Conservation (phyloP, 2,113 vertebrate genomes). For the Notechis scutatus region DNA sequence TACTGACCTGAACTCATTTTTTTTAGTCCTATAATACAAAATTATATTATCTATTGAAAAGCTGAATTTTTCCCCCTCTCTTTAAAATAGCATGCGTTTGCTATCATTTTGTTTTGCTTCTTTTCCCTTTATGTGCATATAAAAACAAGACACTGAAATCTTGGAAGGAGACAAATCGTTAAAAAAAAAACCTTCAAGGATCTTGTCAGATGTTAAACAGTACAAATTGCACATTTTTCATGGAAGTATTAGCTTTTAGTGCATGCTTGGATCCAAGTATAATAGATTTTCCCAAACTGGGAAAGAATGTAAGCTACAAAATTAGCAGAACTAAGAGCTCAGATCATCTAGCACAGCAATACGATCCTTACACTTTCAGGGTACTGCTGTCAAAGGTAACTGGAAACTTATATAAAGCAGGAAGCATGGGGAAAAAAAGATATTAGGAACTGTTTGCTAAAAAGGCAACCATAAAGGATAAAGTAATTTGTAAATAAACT, state of each 20-base stretch:
- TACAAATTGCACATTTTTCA: conserved; percentile 77
- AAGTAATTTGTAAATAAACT: conserved; percentile 44
- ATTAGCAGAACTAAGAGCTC: conserved; percentile 74
- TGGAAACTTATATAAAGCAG: conserved; percentile 55
- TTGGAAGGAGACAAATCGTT: conserved; percentile 70
- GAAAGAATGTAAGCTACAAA: conserved; percentile 74
- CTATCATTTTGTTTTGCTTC: conserved; percentile 60
- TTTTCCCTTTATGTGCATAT: conserved; percentile 41
- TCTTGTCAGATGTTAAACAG: conserved; percentile 74
- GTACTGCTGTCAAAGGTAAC: conserved; percentile 57
- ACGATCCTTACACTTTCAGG: conserved; percentile 63
- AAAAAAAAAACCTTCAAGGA: conserved; percentile 70
- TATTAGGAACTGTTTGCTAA: conserved; percentile 33
- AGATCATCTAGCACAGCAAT: conserved; percentile 66
- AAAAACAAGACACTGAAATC: conserved; percentile 67
- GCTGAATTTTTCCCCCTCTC: conserved; percentile 58
- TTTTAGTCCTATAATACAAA: conserved; percentile 28
- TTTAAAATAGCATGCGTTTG: conserved; percentile 46
- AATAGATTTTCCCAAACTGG: conserved; percentile 77
- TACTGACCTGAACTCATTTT: conserved; percentile 61
- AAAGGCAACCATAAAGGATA: neutral
- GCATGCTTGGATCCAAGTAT: conserved; percentile 70
- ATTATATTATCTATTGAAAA: conserved; percentile 58
- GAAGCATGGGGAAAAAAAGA: conserved; percentile 33
- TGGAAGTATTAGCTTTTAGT: conserved; percentile 75